Evolutionary conservation across 2,888 invertebrate genomes (phyloP), one percentile per base, ranked within the genome.

Genomic region (Apamea monoglypha): DNA sequence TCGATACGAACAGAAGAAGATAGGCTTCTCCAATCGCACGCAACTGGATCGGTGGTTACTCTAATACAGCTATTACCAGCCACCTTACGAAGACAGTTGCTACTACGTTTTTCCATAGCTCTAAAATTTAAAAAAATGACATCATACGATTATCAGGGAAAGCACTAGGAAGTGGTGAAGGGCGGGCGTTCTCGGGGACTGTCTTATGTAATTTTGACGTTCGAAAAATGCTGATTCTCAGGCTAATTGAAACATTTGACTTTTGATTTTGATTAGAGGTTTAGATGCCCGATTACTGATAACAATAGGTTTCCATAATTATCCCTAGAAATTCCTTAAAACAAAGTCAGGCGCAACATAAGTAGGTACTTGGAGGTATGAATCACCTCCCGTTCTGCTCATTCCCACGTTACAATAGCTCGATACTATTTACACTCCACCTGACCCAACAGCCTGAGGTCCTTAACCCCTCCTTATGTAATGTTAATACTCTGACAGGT

Each of bases 401-500:
- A 83, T 83, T 84, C 86, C 86, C 86, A 78, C 86, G 79, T 73
- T 44, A 84, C 73, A 86, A 86, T 76, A 73, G 72, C 61, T 78
- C 66, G 59, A 83, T 86, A 86, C 53, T 86, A 69, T 83, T 87
- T 66, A 56, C 68, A 40, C 69, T 79, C 18, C 85, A 85, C 87
- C 77, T 85, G 87, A 85, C 87, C 87, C 25, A 73, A 56, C 66
- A 32, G 59, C 18, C 56, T 6, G 29, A 82, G 89, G 76, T 88
- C 81, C 77, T 86, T 83, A 74, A 84, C 87, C 87, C 64, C 50
- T 56, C 32, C 84, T 92, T 92, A 90, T 89, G 90, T 89, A 90
- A 92, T 91, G 92, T 86, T 89, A 92, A 93, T 92, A 84, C 70
- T 67, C 67, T 83, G 80, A 87, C 85, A 85, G 82, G 80, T 84